Conservation (phyloP, 1,140 invertebrate species). For the Drosophila mauritiana region DNA sequence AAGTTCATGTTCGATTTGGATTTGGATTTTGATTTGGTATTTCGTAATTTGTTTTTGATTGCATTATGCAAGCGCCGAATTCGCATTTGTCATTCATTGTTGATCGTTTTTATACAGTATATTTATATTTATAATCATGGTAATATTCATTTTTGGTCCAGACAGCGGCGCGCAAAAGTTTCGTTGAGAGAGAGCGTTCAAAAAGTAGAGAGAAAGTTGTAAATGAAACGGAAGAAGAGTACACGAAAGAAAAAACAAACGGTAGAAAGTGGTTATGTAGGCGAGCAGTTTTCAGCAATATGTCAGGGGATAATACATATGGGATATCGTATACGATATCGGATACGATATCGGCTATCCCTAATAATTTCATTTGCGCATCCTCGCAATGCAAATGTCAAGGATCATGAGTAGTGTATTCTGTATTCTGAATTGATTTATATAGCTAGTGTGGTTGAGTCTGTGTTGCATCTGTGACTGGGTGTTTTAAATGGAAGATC, state of each 20-base stretch:
- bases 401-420: slow-evolving; percentile 14
- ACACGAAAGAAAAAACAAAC: slow-evolving; percentile 70
- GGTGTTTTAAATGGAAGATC: not conserved
- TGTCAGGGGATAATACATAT: slow-evolving; percentile 25
- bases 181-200: slow-evolving; percentile 66
- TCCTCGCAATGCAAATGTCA: slow-evolving; percentile 4
- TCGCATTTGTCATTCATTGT: slow-evolving; percentile 53
- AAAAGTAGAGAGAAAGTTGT: slow-evolving; percentile 80
- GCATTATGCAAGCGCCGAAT: slow-evolving; percentile 65
- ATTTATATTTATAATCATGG: slow-evolving; percentile 31
- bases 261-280: slow-evolving; percentile 70
- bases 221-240: slow-evolving; percentile 75
- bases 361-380: slow-evolving; percentile 4
- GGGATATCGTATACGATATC: slow-evolving; percentile 4
- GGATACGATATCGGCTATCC: not conserved
- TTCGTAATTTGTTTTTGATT: slow-evolving; percentile 29
- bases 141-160: slow-evolving; percentile 55
- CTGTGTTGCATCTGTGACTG: slow-evolving; percentile 6
- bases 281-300: slow-evolving; percentile 56
- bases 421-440: slow-evolving; percentile 18
- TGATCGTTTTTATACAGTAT: slow-evolving; percentile 10
- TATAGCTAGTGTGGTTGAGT: slow-evolving; percentile 13
- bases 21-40: slow-evolving; percentile 18
- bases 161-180: slow-evolving; percentile 73
- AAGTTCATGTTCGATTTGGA: slow-evolving; percentile 23